A percentile compares a stretch with the other conserved stretches of the same genome.
phyloP scores from a whole-genome alignment of 1,140 invertebrate species.

The Caenorhabditis inopinata region DNA sequence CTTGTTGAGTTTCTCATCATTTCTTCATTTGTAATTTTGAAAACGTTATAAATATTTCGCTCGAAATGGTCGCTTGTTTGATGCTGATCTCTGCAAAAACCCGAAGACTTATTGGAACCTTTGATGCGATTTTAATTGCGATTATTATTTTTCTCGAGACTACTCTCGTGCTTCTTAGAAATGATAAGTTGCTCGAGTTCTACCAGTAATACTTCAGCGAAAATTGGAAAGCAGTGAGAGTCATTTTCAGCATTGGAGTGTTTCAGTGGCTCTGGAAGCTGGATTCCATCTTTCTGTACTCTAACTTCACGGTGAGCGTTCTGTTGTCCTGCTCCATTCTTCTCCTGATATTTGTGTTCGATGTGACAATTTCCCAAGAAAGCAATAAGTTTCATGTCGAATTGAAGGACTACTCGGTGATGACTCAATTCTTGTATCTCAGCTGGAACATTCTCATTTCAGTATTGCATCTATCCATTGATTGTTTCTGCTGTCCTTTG shows the following conservation, averaged over 20 bases:
- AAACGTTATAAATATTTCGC: background rate
- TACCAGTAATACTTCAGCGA: background rate
- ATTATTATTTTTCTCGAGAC: background rate
- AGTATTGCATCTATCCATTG: background rate
- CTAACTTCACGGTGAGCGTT: background rate
- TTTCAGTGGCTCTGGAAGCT: background rate
- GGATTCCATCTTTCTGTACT: background rate
- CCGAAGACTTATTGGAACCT: background rate
- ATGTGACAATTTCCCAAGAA: background rate
- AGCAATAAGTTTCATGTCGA: background rate
- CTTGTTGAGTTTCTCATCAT: background rate
- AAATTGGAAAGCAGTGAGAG: background rate
- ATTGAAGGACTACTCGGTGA: background rate
- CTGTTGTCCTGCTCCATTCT: background rate
- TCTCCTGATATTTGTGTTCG: background rate
- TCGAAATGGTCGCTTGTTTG: slow-evolving; percentile 18
- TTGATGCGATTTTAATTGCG: background rate
- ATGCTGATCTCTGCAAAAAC: background rate
- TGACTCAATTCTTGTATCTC: background rate
- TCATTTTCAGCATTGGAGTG: background rate
- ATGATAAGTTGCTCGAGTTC: background rate
- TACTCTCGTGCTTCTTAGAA: background rate
- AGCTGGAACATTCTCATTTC: background rate
- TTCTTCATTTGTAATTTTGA: background rate
- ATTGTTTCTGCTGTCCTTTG: background rate